Base-by-base conservation (phyloP, 1,140 invertebrate species). In the Atta cephalotes region DNA sequence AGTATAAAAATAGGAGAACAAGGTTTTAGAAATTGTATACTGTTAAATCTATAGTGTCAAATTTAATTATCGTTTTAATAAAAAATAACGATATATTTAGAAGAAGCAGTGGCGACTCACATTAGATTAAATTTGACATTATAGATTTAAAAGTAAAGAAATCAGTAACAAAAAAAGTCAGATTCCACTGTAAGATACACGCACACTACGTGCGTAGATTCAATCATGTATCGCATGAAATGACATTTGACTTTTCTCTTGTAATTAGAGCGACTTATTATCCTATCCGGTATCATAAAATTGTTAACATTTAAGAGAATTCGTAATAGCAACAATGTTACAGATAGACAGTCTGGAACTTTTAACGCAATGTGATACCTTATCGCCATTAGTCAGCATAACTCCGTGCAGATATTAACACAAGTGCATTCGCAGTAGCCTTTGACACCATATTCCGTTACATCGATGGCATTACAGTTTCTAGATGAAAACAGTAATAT, bases 391-490 rank as follows among this genome's bases (percentile, higher is more conserved):
- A 35, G 56, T 74, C 2, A 10, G 14, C 7, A 70, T 63, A 82
- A 82, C 25, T 70, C 6, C n/a, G n/a, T 25, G 45, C 62, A 53
- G 56, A 84, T 84, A 62, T 76, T 25, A 28, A 76, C 21, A 6
- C 58, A 12, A 62, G 28, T 74, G 56, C 18, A 51, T 51, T 49
- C 18, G 39, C 31, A 28, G 12, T 1, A 35, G n/a, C 31, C 21
- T 84, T 74, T 84, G 80, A 84, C 58, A 84, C n/a, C 56, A 58
- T 51, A 62, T 84, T 45, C 25, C 28, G 31, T 66, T 56, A 80
- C 63, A 70, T 49, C 39, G 14, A 56, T 56, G n/a, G 31, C 56
- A 14, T 74, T 74, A 51, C 39, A 25, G n/a, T 76, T 62, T 1
- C 14, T n/a, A 49, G 28, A 0, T 76, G 70, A 76, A 74, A 84